Evolutionary conservation across 2,113 vertebrate species (phyloP).

Genomic region (Stictonetta naevosa): DNA sequence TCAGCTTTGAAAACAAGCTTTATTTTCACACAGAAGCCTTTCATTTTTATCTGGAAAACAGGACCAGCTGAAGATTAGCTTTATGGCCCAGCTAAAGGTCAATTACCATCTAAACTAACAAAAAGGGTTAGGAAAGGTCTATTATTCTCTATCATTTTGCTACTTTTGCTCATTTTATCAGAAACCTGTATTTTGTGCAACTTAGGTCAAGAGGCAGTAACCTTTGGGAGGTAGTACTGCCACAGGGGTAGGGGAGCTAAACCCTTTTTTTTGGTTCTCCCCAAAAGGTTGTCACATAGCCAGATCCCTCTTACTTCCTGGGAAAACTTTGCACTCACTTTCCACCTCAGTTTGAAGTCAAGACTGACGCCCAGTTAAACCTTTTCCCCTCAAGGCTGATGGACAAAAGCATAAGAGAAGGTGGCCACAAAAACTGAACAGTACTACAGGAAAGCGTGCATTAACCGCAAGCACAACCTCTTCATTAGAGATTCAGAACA

Average conservation of each 20-base stretch:
- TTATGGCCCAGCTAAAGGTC: slow-evolving; percentile 23
- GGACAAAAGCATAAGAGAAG: rapidly evolving
- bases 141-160: not conserved
- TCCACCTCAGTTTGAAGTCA: not conserved
- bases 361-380: not conserved
- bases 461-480: not conserved
- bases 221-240: not conserved
- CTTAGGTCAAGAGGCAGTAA: not conserved
- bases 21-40: not conserved
- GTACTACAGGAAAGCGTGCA: not conserved
- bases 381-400: not conserved
- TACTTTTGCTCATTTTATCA: not conserved
- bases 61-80: not conserved
- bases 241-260: not conserved
- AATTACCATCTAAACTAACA: slow-evolving; percentile 7
- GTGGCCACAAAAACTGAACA: not conserved
- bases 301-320: not conserved
- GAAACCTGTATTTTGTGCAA: not conserved
- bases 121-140: not conserved
- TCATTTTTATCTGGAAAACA: not conserved
- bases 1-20: not conserved
- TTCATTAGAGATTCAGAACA: slow-evolving; percentile 29
- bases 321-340: not conserved
- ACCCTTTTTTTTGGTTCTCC: not conserved
- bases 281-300: not conserved